Conservation (phyloP, 2,888 invertebrate species). For the Sarcophaga caerulescens region DNA sequence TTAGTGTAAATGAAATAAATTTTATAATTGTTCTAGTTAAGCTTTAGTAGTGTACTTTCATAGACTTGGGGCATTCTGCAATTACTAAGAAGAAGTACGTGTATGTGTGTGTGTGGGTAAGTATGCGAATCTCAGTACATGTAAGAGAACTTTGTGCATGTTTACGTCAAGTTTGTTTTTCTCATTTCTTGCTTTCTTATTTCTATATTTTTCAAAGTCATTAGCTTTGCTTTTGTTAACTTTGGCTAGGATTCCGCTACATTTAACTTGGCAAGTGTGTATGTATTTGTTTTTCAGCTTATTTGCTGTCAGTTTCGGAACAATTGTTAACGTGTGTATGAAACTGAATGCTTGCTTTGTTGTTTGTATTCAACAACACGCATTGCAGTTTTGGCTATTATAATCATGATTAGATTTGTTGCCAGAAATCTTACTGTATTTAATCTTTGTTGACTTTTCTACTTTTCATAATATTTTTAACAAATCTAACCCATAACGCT, state of each 20-base stretch:
- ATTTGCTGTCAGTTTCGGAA: neutral
- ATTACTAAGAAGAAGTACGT: neutral
- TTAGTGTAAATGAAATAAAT: slow-evolving; percentile 57
- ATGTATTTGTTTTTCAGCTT: neutral
- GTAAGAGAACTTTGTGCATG: slow-evolving; percentile 8
- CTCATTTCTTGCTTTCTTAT: slow-evolving; percentile 1
- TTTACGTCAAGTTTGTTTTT: slow-evolving; percentile 23
- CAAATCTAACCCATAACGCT: neutral
- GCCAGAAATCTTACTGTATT: neutral
- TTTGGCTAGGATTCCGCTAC: slow-evolving; percentile 47
- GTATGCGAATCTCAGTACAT: neutral
- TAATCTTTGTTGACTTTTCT: neutral
- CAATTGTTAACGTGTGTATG: neutral
- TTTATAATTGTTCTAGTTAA: slow-evolving; percentile 60
- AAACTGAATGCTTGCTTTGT: neutral
- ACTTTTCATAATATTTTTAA: neutral
- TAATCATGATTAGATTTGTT: neutral
- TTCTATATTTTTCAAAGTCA: slow-evolving; percentile 40
- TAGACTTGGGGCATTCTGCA: neutral
- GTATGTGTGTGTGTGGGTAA: neutral
- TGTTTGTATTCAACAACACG: neutral
- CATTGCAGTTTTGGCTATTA: neutral
- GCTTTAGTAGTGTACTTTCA: slow-evolving; percentile 41
- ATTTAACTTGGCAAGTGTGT: slow-evolving; percentile 33
- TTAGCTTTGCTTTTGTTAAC: slow-evolving; percentile 55